These are phyloP conservation scores for Sisyra nigra DNA, from an alignment of 2,888 invertebrate species.

Conservation along the genomic window DNA sequence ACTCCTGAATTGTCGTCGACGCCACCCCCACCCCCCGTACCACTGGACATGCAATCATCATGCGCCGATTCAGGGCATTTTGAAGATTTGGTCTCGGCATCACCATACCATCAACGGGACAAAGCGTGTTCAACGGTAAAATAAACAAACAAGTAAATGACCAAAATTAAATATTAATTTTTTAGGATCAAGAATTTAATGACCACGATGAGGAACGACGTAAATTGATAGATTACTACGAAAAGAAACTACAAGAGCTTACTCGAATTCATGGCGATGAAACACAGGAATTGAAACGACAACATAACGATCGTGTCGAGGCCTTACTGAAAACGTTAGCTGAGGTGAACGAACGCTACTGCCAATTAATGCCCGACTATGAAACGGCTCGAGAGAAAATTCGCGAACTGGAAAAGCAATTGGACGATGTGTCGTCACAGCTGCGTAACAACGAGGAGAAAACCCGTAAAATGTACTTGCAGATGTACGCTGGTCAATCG, in stretches of 20 bases:
- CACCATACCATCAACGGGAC: conserved; percentile 27
- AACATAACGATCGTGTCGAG: conserved; percentile 66
- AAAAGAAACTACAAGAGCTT: conserved; percentile 58
- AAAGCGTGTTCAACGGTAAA: conserved; percentile 30
- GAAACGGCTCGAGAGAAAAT: conserved; percentile 56
- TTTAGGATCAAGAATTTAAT: conserved; percentile 24
- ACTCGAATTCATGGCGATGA: conserved; percentile 45
- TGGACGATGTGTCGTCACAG: conserved; percentile 52
- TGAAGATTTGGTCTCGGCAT: conserved; percentile 38
- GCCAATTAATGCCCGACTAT: conserved; percentile 57
- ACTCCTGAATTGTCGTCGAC: conserved; percentile 25
- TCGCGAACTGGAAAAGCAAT: conserved; percentile 50
- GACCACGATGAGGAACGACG: conserved; percentile 48
- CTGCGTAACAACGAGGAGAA: conserved; percentile 54
- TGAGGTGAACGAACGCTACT: conserved; percentile 61
- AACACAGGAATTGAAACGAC: conserved; percentile 59
- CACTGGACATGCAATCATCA: conserved; percentile 43
- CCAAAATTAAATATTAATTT: too few species aligned
- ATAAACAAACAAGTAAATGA: too few species aligned
- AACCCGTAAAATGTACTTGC: conserved; percentile 60
- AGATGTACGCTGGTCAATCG: conserved; percentile 46
- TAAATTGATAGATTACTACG: conserved; percentile 52
- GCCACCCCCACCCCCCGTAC: conserved; percentile 19
- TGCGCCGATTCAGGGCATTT: conserved; percentile 77
- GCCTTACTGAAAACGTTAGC: conserved; percentile 52